phyloP scores from a whole-genome alignment of 2,797 vertebrate genomes.

The Anomalospiza imberbis region DNA sequence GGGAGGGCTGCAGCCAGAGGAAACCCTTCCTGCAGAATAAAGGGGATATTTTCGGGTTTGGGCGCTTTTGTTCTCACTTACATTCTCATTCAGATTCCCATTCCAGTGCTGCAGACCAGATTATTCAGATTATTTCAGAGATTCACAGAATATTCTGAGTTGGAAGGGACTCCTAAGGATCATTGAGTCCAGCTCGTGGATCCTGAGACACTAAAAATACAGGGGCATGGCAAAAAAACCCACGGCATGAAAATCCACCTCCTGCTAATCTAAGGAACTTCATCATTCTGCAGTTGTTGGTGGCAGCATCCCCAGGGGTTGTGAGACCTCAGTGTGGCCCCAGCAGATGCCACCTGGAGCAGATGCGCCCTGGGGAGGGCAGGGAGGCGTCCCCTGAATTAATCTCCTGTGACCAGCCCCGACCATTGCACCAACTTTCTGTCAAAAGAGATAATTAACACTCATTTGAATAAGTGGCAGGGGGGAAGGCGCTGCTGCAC shows the following conservation, averaged over 20 bases:
- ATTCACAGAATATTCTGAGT: background rate
- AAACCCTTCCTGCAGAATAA: background rate
- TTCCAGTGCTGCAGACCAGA: background rate
- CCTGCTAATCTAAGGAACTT: fast-evolving
- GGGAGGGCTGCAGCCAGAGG: background rate
- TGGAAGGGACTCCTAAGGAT: background rate
- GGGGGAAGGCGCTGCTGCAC: background rate
- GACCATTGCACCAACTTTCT: background rate
- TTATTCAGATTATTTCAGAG: background rate
- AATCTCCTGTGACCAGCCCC: fast-evolving
- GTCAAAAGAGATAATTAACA: background rate
- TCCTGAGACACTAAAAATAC: background rate
- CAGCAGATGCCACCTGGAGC: background rate
- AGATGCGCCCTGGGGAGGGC: background rate
- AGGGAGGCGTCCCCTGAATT: background rate
- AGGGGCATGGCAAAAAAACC: background rate
- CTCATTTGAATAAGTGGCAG: background rate
- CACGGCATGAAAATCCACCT: background rate
- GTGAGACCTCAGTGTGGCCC: background rate
- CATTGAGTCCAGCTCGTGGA: background rate
- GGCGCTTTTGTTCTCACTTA: background rate
- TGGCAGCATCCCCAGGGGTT: background rate
- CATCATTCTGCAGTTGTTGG: fast-evolving
- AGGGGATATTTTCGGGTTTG: background rate
- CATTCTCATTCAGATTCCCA: background rate